phyloP scores from a whole-genome alignment of 2,888 invertebrate genomes.

The Drosophila cognata region DNA sequence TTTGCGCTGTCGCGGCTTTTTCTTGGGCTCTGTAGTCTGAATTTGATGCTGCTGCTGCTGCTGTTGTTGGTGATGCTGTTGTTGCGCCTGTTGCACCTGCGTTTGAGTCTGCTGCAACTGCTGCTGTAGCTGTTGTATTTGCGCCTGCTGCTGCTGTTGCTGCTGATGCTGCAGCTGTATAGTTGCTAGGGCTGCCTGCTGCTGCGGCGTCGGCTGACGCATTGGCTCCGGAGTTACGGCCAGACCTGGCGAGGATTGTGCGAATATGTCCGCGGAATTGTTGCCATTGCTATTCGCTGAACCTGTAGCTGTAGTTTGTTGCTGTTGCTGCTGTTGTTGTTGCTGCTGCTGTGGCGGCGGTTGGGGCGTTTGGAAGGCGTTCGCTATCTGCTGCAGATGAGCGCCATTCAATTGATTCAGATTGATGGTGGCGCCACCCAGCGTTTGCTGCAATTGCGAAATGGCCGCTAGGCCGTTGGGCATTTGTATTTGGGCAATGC shows the following conservation, averaged over 20 bases:
- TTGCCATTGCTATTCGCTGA: conserved; percentile 24
- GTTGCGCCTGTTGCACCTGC: conserved; percentile 69
- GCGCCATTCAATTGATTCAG: conserved; percentile 84
- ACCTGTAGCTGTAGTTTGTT: conserved; percentile 33
- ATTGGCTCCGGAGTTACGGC: conserved; percentile 82
- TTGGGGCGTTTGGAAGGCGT: conserved; percentile 83
- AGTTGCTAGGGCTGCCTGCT: conserved; percentile 74
- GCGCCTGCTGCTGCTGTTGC: conserved; percentile 77
- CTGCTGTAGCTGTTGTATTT: conserved; percentile 66
- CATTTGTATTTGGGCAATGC: conserved; percentile 85
- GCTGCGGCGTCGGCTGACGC: conserved; percentile 82
- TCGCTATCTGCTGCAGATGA: conserved; percentile 84
- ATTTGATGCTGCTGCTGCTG: conserved; percentile 46
- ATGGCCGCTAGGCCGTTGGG: conserved; percentile 84
- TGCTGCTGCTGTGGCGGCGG: conserved; percentile 61
- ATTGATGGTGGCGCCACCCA: conserved; percentile 83
- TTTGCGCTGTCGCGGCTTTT: conserved; percentile 76
- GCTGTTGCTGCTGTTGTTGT: conserved; percentile 34
- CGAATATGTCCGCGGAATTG: conserved; percentile 61
- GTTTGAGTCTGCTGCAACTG: conserved; percentile 74
- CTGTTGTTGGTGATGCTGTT: conserved; percentile 54
- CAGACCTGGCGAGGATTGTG: conserved; percentile 79
- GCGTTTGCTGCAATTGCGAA: conserved; percentile 84
- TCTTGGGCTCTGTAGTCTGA: conserved; percentile 67
- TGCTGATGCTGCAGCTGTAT: conserved; percentile 80